Evolutionary conservation across 2,797 vertebrate genomes (phyloP).

Genomic region (Schizopygopsis malacanthus): DNA sequence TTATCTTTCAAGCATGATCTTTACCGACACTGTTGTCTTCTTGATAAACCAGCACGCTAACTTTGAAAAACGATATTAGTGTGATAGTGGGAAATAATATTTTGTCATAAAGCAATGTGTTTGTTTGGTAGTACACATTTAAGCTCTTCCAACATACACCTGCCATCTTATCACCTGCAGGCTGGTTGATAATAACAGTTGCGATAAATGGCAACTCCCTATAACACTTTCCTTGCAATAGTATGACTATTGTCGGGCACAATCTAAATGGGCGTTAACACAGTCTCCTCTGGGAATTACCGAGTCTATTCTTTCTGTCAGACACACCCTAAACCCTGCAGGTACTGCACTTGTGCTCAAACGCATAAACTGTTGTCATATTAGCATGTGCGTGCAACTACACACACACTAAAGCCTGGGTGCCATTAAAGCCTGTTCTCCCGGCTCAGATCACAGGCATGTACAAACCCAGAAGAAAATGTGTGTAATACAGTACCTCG

Average conservation of each 20-base stretch:
- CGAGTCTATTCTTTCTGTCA: constrained; percentile 44
- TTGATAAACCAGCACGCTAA: background rate
- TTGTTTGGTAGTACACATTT: background rate
- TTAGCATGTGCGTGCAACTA: constrained; percentile 16
- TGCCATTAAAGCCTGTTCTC: constrained; percentile 11
- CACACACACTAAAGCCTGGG: constrained; percentile 7
- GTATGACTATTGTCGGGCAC: constrained; percentile 21
- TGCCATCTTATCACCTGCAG: background rate
- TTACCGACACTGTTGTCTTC: background rate
- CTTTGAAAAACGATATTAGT: background rate
- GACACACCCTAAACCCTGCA: constrained; percentile 61
- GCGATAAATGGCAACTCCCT: constrained; percentile 26
- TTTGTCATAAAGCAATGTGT: background rate
- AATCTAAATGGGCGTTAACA: constrained; percentile 42
- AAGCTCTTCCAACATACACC: background rate
- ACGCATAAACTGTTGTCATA: constrained; percentile 22
- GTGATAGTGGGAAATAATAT: background rate
- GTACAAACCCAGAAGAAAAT: background rate
- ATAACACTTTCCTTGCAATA: constrained; percentile 14
- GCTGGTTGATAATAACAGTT: constrained; percentile 24
- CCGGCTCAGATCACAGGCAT: constrained; percentile 5
- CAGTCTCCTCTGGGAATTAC: constrained; percentile 47
- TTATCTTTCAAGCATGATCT: background rate
- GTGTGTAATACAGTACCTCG: background rate
- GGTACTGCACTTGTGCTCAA: constrained; percentile 26